Conservation (phyloP, 1,140 invertebrate genomes). For the Magallana angulata region DNA sequence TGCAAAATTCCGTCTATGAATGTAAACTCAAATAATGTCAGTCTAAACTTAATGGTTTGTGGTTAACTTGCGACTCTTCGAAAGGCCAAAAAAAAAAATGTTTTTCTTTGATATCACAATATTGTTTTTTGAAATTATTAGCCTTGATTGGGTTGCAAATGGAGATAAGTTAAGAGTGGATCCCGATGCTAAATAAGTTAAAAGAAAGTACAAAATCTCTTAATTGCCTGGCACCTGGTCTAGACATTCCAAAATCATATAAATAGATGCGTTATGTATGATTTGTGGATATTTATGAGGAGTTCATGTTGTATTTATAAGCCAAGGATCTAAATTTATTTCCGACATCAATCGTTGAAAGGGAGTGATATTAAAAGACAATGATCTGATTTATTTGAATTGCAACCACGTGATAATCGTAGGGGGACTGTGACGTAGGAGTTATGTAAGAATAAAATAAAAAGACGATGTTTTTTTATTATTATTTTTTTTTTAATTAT, state of each 20-base stretch:
- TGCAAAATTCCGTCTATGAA: no score
- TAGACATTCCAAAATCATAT: background rate
- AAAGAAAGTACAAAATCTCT: conserved; percentile 18
- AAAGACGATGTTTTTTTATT: no score
- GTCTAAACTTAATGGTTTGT: background rate
- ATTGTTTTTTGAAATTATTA: background rate
- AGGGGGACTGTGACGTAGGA: background rate
- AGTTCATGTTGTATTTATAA: background rate
- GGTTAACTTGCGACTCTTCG: background rate
- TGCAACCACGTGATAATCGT: background rate
- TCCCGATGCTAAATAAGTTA: background rate
- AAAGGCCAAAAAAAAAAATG: background rate
- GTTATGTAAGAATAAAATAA: background rate
- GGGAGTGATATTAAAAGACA: background rate
- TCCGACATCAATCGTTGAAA: background rate
- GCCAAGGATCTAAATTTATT: background rate
- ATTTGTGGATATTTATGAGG: conserved; percentile 21
- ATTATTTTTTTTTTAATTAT: no score
- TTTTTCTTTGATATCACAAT: conserved; percentile 25
- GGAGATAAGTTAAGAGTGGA: background rate
- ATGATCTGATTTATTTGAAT: background rate
- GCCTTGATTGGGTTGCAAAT: background rate
- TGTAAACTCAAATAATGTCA: no score
- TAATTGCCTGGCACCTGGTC: conserved; percentile 1
- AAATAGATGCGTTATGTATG: conserved; percentile 15